phyloP scores from a whole-genome alignment of 2,113 vertebrate species.

The Bubo blakistoni region DNA sequence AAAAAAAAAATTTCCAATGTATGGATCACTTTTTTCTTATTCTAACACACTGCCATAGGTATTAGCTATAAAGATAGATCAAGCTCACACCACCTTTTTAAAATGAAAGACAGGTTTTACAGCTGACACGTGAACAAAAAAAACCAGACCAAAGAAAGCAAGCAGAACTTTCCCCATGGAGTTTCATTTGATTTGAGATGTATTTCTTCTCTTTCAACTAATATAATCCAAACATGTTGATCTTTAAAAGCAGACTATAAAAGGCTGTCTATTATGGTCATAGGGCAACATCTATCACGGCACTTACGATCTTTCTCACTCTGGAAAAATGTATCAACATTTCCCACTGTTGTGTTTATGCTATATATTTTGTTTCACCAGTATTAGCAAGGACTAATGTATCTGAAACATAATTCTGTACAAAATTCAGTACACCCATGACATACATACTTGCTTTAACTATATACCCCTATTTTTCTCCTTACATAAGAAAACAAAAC shows the following conservation, averaged over 20 bases:
- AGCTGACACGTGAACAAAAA: not conserved
- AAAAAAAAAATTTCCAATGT: not conserved
- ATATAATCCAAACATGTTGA: not conserved
- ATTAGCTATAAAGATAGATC: not conserved
- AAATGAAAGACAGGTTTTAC: not conserved
- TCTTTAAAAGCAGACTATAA: constrained; percentile 20
- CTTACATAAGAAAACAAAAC: not conserved
- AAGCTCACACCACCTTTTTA: not conserved
- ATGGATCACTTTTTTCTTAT: not conserved
- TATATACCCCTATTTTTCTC: not conserved
- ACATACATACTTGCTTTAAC: not conserved
- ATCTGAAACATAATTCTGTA: not conserved
- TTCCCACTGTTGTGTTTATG: not conserved
- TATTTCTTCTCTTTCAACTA: constrained; percentile 13
- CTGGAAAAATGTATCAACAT: not conserved
- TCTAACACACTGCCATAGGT: not conserved
- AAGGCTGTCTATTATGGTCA: not conserved
- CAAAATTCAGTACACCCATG: not conserved
- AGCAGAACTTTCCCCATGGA: not conserved
- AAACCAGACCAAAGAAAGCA: not conserved
- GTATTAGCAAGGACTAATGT: not conserved
- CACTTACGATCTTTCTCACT: not conserved
- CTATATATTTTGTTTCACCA: not conserved
- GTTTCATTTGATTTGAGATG: not conserved
- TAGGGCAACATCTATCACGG: not conserved